Evolutionary conservation across 2,113 vertebrate genomes (phyloP).

Genomic region (Sprattus sprattus): DNA sequence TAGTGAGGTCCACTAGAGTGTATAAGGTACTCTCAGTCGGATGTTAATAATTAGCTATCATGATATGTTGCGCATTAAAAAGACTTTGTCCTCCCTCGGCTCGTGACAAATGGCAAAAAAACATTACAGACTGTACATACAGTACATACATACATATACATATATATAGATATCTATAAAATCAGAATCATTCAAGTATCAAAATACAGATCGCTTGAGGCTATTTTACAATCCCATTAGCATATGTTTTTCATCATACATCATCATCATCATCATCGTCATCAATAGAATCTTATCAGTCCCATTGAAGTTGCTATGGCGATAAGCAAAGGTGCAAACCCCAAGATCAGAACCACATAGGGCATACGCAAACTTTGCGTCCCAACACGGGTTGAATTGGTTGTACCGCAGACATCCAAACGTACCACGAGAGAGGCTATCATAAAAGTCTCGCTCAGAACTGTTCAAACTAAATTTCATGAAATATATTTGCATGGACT

Average conservation of each 20-base stretch:
- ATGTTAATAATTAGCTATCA: slow-evolving; percentile 77
- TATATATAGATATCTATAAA: slow-evolving; percentile 87
- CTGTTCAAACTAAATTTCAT: background rate
- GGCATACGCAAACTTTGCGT: background rate
- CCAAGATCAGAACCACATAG: background rate
- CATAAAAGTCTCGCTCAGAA: background rate
- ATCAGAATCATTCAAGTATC: slow-evolving; percentile 96
- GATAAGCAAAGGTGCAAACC: slow-evolving; percentile 76
- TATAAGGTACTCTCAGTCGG: slow-evolving; percentile 58
- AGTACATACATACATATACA: slow-evolving; percentile 73
- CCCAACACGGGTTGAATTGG: background rate
- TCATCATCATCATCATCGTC: slow-evolving; percentile 34
- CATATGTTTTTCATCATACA: slow-evolving; percentile 2
- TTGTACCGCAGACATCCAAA: slow-evolving; percentile 3
- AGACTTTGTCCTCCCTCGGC: slow-evolving; percentile 67
- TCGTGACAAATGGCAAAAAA: slow-evolving; percentile 66
- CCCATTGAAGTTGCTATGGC: slow-evolving; percentile 74
- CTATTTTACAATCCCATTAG: slow-evolving; percentile 80
- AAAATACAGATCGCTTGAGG: slow-evolving; percentile 89
- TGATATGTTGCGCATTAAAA: slow-evolving; percentile 79
- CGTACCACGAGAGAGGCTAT: slow-evolving; percentile 9
- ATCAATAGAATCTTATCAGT: slow-evolving; percentile 79
- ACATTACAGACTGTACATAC: slow-evolving; percentile 70
- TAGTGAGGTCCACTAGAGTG: slow-evolving; percentile 83
- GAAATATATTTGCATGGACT: background rate